Conservation (phyloP, 2,797 vertebrate species). For the Ceryle rudis region DNA sequence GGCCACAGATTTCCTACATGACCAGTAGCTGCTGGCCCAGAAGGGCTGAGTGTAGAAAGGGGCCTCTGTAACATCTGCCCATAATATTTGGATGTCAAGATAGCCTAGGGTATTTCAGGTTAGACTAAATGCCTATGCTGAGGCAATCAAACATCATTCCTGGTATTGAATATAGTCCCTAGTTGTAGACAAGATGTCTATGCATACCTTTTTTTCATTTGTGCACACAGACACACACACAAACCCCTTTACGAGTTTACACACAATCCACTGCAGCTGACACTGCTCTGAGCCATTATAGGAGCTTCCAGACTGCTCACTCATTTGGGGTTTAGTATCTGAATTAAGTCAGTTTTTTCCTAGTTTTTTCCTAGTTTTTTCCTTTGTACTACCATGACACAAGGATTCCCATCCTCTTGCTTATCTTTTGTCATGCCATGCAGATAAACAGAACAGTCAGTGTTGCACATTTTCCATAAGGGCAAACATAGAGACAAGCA, state of each 20-base stretch:
- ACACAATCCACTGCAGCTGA: neutral
- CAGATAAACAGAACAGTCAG: neutral
- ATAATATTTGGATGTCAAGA: neutral
- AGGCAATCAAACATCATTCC: neutral
- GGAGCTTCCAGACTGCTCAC: neutral
- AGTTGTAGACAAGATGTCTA: rapidly evolving
- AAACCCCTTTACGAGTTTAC: rapidly evolving
- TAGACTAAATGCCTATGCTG: neutral
- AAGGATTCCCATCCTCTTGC: neutral
- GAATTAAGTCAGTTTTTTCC: neutral
- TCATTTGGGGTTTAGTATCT: neutral
- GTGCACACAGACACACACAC: neutral
- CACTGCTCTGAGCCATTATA: neutral
- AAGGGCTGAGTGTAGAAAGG: neutral
- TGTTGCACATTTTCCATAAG: neutral
- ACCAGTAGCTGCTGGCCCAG: neutral
- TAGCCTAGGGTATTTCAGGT: neutral
- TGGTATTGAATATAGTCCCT: neutral
- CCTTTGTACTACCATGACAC: neutral
- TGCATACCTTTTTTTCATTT: neutral
- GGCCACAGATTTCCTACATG: neutral
- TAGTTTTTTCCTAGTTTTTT: neutral
- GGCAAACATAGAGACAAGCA: neutral
- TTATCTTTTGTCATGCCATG: neutral
- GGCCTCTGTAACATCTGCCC: neutral